Evolutionary conservation across 1,140 invertebrate species (phyloP).

Genomic region (Ooceraea biroi): DNA sequence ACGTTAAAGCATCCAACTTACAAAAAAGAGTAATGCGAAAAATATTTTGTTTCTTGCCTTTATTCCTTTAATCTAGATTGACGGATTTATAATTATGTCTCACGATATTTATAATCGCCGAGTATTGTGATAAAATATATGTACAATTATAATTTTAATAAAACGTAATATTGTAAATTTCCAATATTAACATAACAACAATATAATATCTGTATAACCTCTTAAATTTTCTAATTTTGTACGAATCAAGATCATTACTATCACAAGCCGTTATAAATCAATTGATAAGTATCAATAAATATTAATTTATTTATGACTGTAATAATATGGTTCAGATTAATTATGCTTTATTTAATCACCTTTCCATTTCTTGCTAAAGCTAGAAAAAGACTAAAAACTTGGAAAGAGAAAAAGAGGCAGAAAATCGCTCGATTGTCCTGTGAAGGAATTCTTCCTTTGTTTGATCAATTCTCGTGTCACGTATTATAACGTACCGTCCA

Average conservation of each 20-base stretch:
- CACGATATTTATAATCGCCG: no score
- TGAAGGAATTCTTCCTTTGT: neutral
- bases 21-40: neutral
- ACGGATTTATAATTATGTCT: no score
- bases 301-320: no score
- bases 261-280: no score
- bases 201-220: no score
- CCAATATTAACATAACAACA: no score
- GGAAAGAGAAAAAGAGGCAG: neutral
- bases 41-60: neutral
- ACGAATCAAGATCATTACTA: neutral
- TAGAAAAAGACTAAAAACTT: no score
- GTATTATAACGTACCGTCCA: neutral
- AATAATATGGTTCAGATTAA: no score
- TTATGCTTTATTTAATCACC: neutral
- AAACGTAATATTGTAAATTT: neutral
- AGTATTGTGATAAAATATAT: neutral
- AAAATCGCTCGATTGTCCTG: neutral
- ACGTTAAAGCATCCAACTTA: neutral
- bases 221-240: slow-evolving; percentile 12
- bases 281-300: no score
- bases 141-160: no score
- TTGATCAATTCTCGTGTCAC: neutral
- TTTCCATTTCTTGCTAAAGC: neutral
- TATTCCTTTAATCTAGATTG: neutral